phyloP scores from a whole-genome alignment of 2,113 vertebrate genomes.

The Genyomyrus donnyi region DNA sequence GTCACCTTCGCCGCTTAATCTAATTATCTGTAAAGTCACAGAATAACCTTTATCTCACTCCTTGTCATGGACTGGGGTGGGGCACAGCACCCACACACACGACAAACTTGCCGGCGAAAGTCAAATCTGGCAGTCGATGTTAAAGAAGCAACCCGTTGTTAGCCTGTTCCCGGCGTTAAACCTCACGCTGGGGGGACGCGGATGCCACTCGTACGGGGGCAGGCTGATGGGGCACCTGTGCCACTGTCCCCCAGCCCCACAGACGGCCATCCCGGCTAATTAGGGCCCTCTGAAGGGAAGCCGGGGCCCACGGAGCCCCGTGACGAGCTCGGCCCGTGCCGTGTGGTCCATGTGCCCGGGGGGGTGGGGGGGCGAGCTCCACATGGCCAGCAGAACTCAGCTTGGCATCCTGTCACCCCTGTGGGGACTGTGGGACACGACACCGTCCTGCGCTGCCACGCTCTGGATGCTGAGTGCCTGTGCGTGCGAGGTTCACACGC shows the following conservation, averaged over 20 bases:
- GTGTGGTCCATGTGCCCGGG: neutral
- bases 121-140: neutral
- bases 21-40: neutral
- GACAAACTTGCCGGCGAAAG: neutral
- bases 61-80: neutral
- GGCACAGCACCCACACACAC: neutral
- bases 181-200: slow-evolving; percentile 8
- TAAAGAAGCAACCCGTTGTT: neutral
- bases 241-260: slow-evolving; percentile 17
- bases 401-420: slow-evolving; percentile 44
- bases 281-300: slow-evolving; percentile 13
- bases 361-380: neutral
- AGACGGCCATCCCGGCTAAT: slow-evolving; percentile 31
- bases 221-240: slow-evolving; percentile 30
- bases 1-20: neutral
- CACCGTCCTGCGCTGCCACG: slow-evolving; percentile 32
- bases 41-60: neutral
- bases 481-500: neutral
- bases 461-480: slow-evolving; percentile 26
- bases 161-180: neutral
- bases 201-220: slow-evolving; percentile 33
- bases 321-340: neutral
- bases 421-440: slow-evolving; percentile 23
- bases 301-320: slow-evolving; percentile 5
- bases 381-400: slow-evolving; percentile 25